Base-by-base conservation (phyloP, 2,113 vertebrate genomes). In the Chroicocephalus ridibundus region DNA sequence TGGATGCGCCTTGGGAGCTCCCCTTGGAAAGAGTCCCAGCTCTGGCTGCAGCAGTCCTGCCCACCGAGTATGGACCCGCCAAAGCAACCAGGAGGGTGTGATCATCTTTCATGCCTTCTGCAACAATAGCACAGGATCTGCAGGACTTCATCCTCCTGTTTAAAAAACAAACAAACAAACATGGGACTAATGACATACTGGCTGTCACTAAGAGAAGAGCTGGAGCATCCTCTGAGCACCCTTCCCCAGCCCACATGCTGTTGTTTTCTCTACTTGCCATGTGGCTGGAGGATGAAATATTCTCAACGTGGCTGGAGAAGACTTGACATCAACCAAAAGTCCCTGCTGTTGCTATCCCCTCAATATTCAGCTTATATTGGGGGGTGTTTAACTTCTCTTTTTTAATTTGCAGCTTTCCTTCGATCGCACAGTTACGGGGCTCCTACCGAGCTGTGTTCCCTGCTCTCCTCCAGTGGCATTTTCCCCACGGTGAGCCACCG, bases 61-160 rank as follows among this genome's bases (percentile, higher is more conserved):
- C 7, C 27, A 5, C 5, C 2, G 22, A 20, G 40, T 5, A 6
- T 4, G 49, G n/a, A 47, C 68, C 4, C 1, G 49, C 27, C 1
- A 4, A 36, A 27, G 38, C 16, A 4, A 6, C 34, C 6, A 18
- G 38, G 34, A 42, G 26, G 40, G 7, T 6, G 11, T 8, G 18
- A 13, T 34, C 42, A 19, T 38, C 21, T 12, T 10, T 6, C 40
- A 18, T 29, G 19, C 58, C 40, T 47, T 19, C 40, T 13, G 25
- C 34, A 38, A 8, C 6, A 12, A 9, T 6, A 13, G 31, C 40
- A 22, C 2, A 15, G 40, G 57, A 40, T 27, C 47, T 54, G 65
- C 34, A 47, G 38, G 32, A 42, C 19, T n/a, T 65, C 25, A 54
- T 15, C 40, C 49, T 80, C 42, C 40, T 55, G 14, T 11, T 32